These are phyloP conservation scores for Silurus aristotelis DNA, from an alignment of 2,797 vertebrate genomes.

Conservation along the genomic window DNA sequence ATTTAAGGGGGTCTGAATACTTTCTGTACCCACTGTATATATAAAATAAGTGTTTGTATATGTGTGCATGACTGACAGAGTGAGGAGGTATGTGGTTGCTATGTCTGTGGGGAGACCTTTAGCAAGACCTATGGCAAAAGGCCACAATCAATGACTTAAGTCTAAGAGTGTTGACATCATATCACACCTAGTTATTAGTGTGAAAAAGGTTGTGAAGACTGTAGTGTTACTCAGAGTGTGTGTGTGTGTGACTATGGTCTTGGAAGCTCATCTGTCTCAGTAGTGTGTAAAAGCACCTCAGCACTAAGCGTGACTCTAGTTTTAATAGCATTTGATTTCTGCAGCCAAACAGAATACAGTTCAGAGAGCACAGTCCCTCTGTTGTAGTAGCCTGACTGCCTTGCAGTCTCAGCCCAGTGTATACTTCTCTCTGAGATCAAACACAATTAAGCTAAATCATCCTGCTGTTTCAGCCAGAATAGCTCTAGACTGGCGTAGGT, in stretches of 20 bases:
- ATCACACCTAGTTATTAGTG: slow-evolving; percentile 49
- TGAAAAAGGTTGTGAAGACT: slow-evolving; percentile 43
- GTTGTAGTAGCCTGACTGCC: slow-evolving; percentile 17
- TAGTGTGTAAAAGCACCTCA: slow-evolving; percentile 20
- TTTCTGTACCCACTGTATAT: too few relatives aligned
- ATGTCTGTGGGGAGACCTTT: slow-evolving; percentile 1
- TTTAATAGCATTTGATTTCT: slow-evolving; percentile 50
- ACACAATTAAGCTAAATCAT: slow-evolving; percentile 44
- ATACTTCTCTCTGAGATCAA: slow-evolving; percentile 31
- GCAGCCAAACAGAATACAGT: background rate
- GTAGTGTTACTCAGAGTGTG: background rate
- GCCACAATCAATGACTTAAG: background rate
- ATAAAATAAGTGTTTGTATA: too few relatives aligned
- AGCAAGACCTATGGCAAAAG: background rate
- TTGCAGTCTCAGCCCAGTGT: background rate
- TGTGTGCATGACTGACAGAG: background rate
- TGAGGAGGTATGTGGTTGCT: background rate
- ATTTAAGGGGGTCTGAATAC: too few relatives aligned
- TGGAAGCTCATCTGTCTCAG: background rate
- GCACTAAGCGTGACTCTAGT: slow-evolving; percentile 7
- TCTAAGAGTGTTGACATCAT: slow-evolving; percentile 12
- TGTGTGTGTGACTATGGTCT: background rate
- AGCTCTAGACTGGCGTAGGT: slow-evolving; percentile 22
- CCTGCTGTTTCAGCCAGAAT: slow-evolving; percentile 12
- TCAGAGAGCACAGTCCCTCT: slow-evolving; percentile 4